A percentile compares a stretch with the other conserved stretches of the same genome.
These are phyloP conservation scores for Eufriesea mexicana DNA, from an alignment of 1,140 invertebrate species.

Conservation along the genomic window DNA sequence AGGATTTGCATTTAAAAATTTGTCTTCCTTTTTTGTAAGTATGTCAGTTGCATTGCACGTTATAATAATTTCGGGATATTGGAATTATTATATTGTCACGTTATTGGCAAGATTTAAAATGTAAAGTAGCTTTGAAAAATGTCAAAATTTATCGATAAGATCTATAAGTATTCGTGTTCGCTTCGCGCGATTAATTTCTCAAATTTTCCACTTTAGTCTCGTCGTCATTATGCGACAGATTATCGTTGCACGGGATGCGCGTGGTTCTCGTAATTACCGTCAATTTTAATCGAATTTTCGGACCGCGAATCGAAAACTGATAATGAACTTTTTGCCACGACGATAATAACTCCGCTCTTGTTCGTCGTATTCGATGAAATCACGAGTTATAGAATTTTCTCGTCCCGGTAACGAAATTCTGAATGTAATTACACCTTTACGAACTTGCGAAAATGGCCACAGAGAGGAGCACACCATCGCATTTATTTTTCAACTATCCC, in stretches of 20 bases:
- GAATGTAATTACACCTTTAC: background rate
- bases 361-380: conserved; percentile 9
- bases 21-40: too few species aligned
- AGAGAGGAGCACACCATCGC: too few species aligned
- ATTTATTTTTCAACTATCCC: background rate
- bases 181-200: background rate
- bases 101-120: too few species aligned
- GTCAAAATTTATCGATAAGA: background rate
- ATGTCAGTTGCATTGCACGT: too few species aligned
- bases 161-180: background rate
- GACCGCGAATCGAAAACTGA: conserved; percentile 8
- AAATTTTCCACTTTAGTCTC: conserved; percentile 15
- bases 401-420: background rate
- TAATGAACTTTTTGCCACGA: conserved; percentile 1
- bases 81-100: too few species aligned
- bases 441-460: background rate
- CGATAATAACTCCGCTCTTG: background rate
- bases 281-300: conserved; percentile 19
- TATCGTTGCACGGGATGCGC: background rate
- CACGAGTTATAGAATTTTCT: background rate
- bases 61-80: too few species aligned
- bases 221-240: background rate
- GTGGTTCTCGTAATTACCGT: conserved; percentile 11
- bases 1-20: too few species aligned
- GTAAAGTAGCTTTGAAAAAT: too few species aligned